phyloP scores from a whole-genome alignment of 2,888 invertebrate species.

The Drosophila setosimentum region DNA sequence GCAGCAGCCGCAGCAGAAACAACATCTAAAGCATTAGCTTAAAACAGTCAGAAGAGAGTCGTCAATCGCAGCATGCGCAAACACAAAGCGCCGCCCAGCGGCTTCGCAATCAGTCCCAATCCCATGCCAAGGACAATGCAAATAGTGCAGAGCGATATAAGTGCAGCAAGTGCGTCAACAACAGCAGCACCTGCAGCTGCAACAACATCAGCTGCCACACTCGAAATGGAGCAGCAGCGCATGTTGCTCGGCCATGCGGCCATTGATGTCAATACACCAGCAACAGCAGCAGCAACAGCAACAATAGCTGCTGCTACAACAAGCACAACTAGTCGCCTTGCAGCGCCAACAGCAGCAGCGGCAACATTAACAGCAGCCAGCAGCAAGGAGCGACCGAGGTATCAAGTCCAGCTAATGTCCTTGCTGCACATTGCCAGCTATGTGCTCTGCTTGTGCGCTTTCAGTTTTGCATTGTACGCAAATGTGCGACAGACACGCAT shows the following conservation, averaged over 20 bases:
- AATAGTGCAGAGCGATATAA: constrained; percentile 50
- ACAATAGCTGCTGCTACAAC: constrained; percentile 37
- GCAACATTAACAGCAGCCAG: constrained; percentile 41
- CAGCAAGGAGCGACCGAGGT: constrained; percentile 61
- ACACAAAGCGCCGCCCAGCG: constrained; percentile 75
- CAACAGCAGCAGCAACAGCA: constrained; percentile 36
- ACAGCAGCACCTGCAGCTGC: constrained; percentile 17
- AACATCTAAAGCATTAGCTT: constrained; percentile 47
- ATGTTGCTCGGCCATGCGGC: constrained; percentile 62
- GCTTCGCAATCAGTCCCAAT: constrained; percentile 42
- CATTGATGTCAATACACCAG: constrained; percentile 29
- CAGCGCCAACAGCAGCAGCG: constrained; percentile 31
- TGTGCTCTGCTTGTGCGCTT: constrained; percentile 84
- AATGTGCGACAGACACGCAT: constrained; percentile 84
- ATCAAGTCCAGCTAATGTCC: constrained; percentile 72
- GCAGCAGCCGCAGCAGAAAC: constrained; percentile 19
- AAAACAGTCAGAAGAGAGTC: constrained; percentile 41
- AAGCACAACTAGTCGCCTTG: constrained; percentile 53
- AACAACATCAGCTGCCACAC: constrained; percentile 33
- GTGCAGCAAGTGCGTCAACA: constrained; percentile 24
- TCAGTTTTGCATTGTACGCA: constrained; percentile 84
- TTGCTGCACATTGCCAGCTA: constrained; percentile 84
- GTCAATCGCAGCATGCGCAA: constrained; percentile 76
- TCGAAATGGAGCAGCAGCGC: constrained; percentile 58
- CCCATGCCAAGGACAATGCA: constrained; percentile 64